Base-by-base conservation (phyloP, 1,140 invertebrate genomes). In the Musca vetustissima region DNA sequence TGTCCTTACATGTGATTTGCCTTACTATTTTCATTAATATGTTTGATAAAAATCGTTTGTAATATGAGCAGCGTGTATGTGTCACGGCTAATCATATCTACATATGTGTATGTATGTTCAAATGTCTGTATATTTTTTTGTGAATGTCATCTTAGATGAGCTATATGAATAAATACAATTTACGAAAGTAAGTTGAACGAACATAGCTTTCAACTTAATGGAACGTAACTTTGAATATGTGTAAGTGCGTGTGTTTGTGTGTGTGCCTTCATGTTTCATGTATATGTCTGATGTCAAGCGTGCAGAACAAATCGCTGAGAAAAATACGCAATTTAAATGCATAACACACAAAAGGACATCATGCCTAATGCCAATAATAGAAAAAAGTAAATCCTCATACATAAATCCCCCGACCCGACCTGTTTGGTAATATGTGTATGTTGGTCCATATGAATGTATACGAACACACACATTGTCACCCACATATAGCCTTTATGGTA, bases 311-410 rank as follows among this genome's bases (percentile, higher is more conserved):
- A 80, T 80, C 76, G 78, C 76, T 79, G 76, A 79, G 77, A 81
- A 81, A 81, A 81, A 81, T 81, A 81, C 79, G 79, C 79, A 81
- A 81, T 81, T 81, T 81, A 81, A 81, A 81, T 81, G 79, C 79
- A 81, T 81, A 81, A 81, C 79, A 81, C 79, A 81, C 78, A 80
- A 74, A 61, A 81, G 79, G 79, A 80, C 78, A 43, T 43, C 36
- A 81, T 80, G 78, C 77, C 79, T 81, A 81, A 81, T 81, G 79
- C 79, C 79, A 81, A 81, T 81, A 81, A 81, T 81, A 81, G 79
- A 81, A 81, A 80, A 61, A 81, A 79, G 79, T 81, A 69, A 81
- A 81, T 81, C 79, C 79, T 76, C 32, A 61, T 61, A 61, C 57
- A 81, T 77, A 81, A 81, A 81, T 81, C 79, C 79, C 77, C 43